These are phyloP conservation scores for Xenopus petersii DNA, from an alignment of 2,797 vertebrate species.

Conservation along the genomic window DNA sequence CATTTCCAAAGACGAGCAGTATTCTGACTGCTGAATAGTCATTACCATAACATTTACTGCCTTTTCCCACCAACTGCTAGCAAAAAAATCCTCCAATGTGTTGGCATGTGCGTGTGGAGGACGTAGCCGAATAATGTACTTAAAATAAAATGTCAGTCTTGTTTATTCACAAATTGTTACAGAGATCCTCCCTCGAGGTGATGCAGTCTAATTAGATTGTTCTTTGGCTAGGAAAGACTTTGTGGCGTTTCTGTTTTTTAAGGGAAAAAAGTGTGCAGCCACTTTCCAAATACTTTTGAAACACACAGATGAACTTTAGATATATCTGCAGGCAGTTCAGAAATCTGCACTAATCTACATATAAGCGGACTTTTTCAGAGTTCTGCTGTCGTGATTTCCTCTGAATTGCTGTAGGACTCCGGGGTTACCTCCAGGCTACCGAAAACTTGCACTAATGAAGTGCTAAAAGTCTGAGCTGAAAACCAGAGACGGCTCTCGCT, in stretches of 20 bases:
- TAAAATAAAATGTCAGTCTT: conserved; percentile 48
- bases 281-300: conserved; percentile 44
- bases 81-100: conserved; percentile 26
- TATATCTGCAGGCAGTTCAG: conserved; percentile 45
- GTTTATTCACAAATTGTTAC: conserved; percentile 50
- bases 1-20: conserved; percentile 9
- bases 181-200: conserved; percentile 47
- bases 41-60: conserved; percentile 45
- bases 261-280: conserved; percentile 33
- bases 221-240: conserved; percentile 40
- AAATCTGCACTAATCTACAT: conserved; percentile 48
- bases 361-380: conserved; percentile 45
- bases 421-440: conserved; percentile 44
- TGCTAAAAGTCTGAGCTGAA: conserved; percentile 36
- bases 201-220: conserved; percentile 46
- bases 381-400: conserved; percentile 40
- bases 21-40: conserved; percentile 30
- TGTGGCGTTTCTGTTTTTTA: conserved; percentile 34
- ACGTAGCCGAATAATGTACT: conserved; percentile 21
- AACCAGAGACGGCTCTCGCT: conserved; percentile 36
- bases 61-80: conserved; percentile 24
- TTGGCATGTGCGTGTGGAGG: conserved; percentile 23
- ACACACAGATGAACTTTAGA: conserved; percentile 46
- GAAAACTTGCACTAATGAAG: conserved; percentile 47
- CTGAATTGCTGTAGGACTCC: conserved; percentile 39